Conservation (phyloP, 2,888 invertebrate species). For the Micoletzkya japonica region DNA sequence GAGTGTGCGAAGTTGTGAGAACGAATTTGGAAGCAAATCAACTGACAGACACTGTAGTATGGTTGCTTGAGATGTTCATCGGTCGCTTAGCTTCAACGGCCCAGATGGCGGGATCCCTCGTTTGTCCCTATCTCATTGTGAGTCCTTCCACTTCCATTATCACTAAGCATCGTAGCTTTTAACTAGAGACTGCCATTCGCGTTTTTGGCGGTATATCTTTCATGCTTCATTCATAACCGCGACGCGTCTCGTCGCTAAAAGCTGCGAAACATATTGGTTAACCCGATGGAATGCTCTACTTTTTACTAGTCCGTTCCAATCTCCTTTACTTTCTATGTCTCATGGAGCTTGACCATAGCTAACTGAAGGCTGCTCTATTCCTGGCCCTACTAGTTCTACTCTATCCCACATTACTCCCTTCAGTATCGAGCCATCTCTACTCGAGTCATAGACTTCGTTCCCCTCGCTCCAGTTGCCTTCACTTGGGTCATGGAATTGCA, state of each 20-base stretch:
- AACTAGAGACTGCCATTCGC: constrained; percentile 17
- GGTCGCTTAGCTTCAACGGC: constrained; percentile 56
- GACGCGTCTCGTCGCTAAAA: no score
- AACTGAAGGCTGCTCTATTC: constrained; percentile 1
- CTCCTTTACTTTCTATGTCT: constrained; percentile 29
- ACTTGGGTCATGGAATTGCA: constrained; percentile 63
- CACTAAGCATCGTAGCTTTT: neutral
- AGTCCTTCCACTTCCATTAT: constrained; percentile 30
- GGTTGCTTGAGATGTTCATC: constrained; percentile 34
- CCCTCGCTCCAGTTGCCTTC: constrained; percentile 60
- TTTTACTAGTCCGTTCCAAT: no score
- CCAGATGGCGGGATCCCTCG: constrained; percentile 61
- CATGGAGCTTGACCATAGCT: neutral
- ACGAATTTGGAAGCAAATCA: no score
- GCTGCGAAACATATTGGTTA: no score
- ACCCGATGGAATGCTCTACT: no score
- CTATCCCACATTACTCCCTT: constrained; percentile 24
- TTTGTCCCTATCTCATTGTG: constrained; percentile 61
- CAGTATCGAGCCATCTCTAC: constrained; percentile 58
- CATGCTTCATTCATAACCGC: no score
- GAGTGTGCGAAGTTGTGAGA: no score
- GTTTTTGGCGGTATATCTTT: constrained; percentile 39
- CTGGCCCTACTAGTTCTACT: no score
- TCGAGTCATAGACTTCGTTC: constrained; percentile 60
- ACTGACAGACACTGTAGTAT: no score